Conservation (phyloP, 2,888 invertebrate genomes). For the Lycaena phlaeas region DNA sequence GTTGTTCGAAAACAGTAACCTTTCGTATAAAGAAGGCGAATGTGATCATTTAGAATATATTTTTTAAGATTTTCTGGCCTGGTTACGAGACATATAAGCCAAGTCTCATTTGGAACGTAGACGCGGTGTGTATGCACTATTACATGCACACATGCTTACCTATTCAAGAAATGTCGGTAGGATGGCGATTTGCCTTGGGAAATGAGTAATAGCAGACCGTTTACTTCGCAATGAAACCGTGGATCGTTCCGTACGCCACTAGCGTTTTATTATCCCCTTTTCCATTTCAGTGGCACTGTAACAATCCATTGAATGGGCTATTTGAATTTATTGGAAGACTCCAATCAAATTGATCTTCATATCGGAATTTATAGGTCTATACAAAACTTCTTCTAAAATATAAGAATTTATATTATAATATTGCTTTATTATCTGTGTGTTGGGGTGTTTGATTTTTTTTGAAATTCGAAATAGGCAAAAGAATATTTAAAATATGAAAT, state of each 20-base stretch:
- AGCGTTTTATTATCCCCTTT: conserved; percentile 3
- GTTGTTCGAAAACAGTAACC: no score
- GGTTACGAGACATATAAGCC: no score
- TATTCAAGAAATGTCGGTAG: conserved; percentile 10
- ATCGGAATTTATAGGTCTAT: background rate
- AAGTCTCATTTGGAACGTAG: background rate
- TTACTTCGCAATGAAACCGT: conserved; percentile 8
- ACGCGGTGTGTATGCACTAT: no score
- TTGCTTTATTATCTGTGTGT: background rate
- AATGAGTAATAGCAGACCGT: conserved; percentile 3
- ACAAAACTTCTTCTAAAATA: background rate
- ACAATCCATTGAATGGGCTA: conserved; percentile 9
- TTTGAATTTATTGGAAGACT: conserved; percentile 8
- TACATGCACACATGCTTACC: conserved; percentile 11
- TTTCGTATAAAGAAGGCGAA: no score
- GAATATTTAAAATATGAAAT: background rate
- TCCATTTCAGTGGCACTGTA: background rate
- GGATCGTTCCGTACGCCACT: conserved; percentile 6
- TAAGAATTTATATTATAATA: background rate
- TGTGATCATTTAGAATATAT: no score
- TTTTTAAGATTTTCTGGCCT: no score
- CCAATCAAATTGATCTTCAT: conserved; percentile 5
- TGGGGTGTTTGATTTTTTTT: background rate
- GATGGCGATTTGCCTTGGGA: background rate
- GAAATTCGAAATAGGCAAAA: background rate